Base-by-base conservation (phyloP, 2,113 vertebrate genomes). In the Lycocorax pyrrhopterus region DNA sequence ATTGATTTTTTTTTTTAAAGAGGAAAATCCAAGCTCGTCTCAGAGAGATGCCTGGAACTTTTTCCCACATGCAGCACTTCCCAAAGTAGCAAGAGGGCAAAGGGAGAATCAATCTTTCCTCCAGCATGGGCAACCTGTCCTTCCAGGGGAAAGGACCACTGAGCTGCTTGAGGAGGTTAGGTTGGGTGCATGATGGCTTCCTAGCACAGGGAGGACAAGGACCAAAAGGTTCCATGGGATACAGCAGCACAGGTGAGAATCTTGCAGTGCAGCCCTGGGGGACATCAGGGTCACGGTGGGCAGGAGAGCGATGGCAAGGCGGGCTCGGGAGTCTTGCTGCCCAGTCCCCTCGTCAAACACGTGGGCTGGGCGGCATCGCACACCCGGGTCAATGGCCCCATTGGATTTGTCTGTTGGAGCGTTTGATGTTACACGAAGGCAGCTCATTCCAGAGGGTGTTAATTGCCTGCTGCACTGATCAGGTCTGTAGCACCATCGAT, bases 401-500 rank as follows among this genome's bases (percentile, higher is more conserved):
- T 97, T 84, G 98, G 98, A 96, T 96, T 97, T 97, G 94, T 96
- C 96, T 96, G 94, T 93, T 92, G 94, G 97, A 97, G 97, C 96
- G 81, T 97, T 97, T 90, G 97, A 97, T 94, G 97, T 97, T 98
- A 97, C 97, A 97, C 4, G 83, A 73, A 93, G 95, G 97, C n/a
- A 14, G 96, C 95, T 98, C 97, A 90, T 97, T 97, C 96, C 93
- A 82, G 60, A 95, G 94, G 96, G 96, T 96, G 97, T 97, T 98
- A 98, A 98, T 98, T 98, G 98, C 98, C 97, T 90, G 25, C 97
- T 95, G 96, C 93, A 55, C 25, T 94, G 97, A 98, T 97, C 96
- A 97, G 97, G 94, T 98, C 97, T 98, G 98, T 98, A 90, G 97
- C 97, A 93, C 96, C 97, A 98, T 98, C 96, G 98, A 98, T 98